Conservation (phyloP, 2,113 vertebrate genomes). For the Psittacara wagleri region DNA sequence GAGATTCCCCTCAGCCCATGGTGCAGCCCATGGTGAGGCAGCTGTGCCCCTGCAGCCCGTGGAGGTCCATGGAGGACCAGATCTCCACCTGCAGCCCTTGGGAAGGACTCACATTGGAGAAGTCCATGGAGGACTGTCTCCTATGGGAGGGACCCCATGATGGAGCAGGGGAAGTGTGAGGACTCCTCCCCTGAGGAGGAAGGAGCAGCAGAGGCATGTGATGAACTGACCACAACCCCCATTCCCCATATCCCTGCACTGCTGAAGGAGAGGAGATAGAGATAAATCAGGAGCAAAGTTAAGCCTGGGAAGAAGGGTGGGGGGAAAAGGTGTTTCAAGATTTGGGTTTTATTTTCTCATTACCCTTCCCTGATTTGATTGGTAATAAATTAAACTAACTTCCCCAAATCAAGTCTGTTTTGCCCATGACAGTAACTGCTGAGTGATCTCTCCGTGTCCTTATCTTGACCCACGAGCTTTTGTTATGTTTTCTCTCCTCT, state of each 20-base stretch:
- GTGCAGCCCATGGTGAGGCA: not conserved
- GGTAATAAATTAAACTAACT: not conserved
- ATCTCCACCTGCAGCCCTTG: not conserved
- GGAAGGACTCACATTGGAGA: not conserved
- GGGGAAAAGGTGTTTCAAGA: not conserved
- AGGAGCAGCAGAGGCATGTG: not conserved
- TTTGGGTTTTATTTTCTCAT: not conserved
- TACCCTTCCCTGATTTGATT: not conserved
- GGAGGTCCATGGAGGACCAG: too few species aligned
- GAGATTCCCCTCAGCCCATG: not conserved
- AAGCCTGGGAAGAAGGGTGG: not conserved
- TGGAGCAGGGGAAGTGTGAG: not conserved
- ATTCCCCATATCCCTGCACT: not conserved
- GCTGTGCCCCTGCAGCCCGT: not conserved
- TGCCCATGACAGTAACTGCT: not conserved
- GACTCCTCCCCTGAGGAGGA: not conserved
- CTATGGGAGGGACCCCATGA: not conserved
- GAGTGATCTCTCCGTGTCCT: not conserved
- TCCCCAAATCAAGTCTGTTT: not conserved
- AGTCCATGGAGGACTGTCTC: not conserved
- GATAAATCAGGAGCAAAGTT: not conserved
- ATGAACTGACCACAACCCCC: not conserved
- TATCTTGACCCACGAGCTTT: not conserved
- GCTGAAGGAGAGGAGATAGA: not conserved
- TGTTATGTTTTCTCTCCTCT: not conserved